Evolutionary conservation across 2,888 invertebrate genomes (phyloP), one percentile per base, ranked within the genome.

Genomic region (Hydraecia micacea): DNA sequence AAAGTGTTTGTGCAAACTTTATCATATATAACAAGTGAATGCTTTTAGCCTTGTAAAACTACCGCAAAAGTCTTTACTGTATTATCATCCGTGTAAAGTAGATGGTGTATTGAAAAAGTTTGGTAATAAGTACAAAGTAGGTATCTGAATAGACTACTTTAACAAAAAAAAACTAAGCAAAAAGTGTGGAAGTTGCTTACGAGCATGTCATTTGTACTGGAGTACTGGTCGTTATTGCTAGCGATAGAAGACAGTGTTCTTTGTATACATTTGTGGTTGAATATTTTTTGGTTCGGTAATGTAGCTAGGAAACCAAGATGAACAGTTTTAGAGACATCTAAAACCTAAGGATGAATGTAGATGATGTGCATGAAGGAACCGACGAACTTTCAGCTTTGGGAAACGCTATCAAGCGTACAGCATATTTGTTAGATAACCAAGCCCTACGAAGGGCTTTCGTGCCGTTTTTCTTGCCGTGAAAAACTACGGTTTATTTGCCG

Each of bases 181-280:
- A 67, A 81, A 78, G 49, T 58, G 9, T 72, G 69, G n/a, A 39
- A 71, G 63, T 58, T 25, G 9, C 71, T 83, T 78, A 72, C 52
- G 63, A 78, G 42, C 68, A 65, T 68, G 71, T 72, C 52, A 83
- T 81, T 81, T 78, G 68, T 77, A 58, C 32, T 21, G 0, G 21
- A 66, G 39, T 39, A 42, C 55, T 55, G 39, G 52, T 70, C 69
- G n/a, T 76, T 83, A 82, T 13, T 9, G 52, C 13, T 52, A 66
- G 25, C 28, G 9, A 18, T 60, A 28, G 65, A 70, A 70, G 36
- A 58, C 65, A 42, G 5, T n/a, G 28, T 42, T 70, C 42, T 65
- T 73, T 79, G 63, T 81, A 32, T 52, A 62, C 7, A 67, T 77
- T 81, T 52, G 49, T 28, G 2, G n/a, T 7, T 28, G 21, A 15